A percentile compares a stretch with the other conserved stretches of the same genome.
phyloP scores from a whole-genome alignment of 2,113 vertebrate genomes.

The Hypomesus transpacificus region DNA sequence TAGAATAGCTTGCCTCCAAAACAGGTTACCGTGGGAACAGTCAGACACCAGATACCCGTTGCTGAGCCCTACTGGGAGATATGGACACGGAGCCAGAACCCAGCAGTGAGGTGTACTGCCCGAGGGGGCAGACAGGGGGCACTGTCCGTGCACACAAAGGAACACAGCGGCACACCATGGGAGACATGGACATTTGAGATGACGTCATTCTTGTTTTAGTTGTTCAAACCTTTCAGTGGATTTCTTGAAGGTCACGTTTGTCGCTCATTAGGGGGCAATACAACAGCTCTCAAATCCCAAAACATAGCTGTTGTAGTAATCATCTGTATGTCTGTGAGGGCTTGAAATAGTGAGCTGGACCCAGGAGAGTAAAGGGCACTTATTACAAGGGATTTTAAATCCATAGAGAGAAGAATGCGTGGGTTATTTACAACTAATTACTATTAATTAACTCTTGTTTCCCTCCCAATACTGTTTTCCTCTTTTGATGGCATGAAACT shows the following conservation, averaged over 20 bases:
- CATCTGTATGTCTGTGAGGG: slow-evolving; percentile 32
- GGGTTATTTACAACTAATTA: slow-evolving; percentile 16
- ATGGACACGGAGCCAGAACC: not conserved
- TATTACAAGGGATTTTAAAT: slow-evolving; percentile 59
- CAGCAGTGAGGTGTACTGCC: slow-evolving; percentile 32
- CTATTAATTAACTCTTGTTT: slow-evolving; percentile 23
- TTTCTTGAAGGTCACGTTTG: slow-evolving; percentile 12
- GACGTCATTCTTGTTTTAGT: slow-evolving; percentile 20
- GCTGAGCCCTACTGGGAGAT: not conserved
- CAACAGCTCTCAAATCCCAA: slow-evolving; percentile 20
- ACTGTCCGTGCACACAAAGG: slow-evolving; percentile 10
- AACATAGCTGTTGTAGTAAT: slow-evolving; percentile 22
- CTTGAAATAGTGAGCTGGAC: slow-evolving; percentile 25
- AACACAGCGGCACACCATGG: slow-evolving; percentile 36
- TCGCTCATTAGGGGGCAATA: slow-evolving; percentile 26
- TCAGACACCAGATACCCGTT: slow-evolving; percentile 1
- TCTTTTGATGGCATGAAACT: slow-evolving; percentile 61
- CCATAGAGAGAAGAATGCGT: slow-evolving; percentile 27
- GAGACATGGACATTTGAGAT: slow-evolving; percentile 17
- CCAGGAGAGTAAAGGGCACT: slow-evolving; percentile 63
- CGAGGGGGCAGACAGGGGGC: slow-evolving; percentile 19
- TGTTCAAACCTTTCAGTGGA: slow-evolving; percentile 55
- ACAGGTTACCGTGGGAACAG: slow-evolving; percentile 50
- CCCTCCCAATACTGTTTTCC: slow-evolving; percentile 47
- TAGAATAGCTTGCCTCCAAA: slow-evolving; percentile 32